Evolutionary conservation across 1,140 invertebrate species (phyloP), one percentile per base, ranked within the genome.

Genomic region (Drosophila leontia): DNA sequence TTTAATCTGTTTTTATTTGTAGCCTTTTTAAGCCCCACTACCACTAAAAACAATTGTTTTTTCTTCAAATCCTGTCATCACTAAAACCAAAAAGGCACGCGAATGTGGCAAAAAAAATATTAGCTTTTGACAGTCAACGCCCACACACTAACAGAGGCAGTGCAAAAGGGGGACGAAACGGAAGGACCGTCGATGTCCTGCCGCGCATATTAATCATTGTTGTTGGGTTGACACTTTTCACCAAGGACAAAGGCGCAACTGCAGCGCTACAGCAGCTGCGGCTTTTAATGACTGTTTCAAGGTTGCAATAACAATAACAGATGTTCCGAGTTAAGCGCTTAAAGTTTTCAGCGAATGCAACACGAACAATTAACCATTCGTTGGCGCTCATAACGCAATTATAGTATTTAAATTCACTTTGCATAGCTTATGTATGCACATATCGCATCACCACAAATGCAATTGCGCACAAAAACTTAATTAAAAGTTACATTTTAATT

Each of bases 161-260:
- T 13, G 19, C 41, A 3, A 29, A 50, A 15, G 19, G 19, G 5
- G 34, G 12, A 11, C 11, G 39, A 41, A 44, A 48, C 15, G 63
- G n/a, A 13, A 56, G 50, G 62, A 23, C 65, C 39, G 19, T 64
- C 75, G 50, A 65, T 82, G 67, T 67, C 63, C 76, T 70, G 67
- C 56, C 61, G 60, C 77, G 83, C 84, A 87, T 87, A 87, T 87
- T 87, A 90, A 91, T 88, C 84, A 84, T 88, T 81, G 81, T 69
- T 68, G 61, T 51, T 47, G 60, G 67, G 34, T 39, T 75, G 71
- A 60, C 78, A 69, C 57, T 78, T 56, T 62, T 39, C 47, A 26
- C 51, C 82, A 85, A 82, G 82, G 82, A 45, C 64, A 62, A 55
- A 80, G 13, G 61, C 47, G 12, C 23, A 48, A 69, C 59, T 82